These are phyloP conservation scores for Alca torda DNA, from an alignment of 2,797 vertebrate genomes.

Conservation along the genomic window DNA sequence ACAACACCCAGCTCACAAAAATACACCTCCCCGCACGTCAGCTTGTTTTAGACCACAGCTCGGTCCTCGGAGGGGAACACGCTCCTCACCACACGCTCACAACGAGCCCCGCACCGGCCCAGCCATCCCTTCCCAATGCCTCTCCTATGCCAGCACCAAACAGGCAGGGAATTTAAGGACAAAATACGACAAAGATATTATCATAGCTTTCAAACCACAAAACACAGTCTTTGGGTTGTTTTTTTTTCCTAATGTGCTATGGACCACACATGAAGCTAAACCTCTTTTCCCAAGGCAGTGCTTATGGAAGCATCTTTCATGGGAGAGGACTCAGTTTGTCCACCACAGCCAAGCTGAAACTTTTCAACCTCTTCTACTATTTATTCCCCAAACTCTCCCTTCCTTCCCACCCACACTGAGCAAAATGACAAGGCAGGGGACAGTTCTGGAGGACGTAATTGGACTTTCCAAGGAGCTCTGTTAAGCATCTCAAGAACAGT, in stretches of 20 bases:
- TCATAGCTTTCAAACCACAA: neutral
- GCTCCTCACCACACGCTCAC: accelerated
- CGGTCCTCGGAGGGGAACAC: accelerated
- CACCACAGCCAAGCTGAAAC: neutral
- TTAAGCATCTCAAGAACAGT: neutral
- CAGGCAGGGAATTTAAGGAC: neutral
- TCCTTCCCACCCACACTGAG: neutral
- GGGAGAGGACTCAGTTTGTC: neutral
- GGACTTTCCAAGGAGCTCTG: neutral
- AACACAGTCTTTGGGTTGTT: neutral
- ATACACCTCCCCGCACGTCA: neutral
- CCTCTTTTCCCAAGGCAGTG: neutral
- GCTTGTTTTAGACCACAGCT: neutral
- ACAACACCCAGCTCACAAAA: neutral
- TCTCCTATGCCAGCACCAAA: neutral
- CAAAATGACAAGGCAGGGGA: neutral
- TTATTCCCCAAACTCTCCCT: neutral
- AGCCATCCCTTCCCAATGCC: neutral
- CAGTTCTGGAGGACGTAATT: neutral
- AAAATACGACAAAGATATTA: neutral
- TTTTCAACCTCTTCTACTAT: neutral
- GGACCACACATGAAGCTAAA: neutral
- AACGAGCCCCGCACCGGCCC: accelerated
- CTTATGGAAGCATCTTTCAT: conserved; percentile 9
- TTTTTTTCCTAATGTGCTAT: neutral